Base-by-base conservation (phyloP, 2,888 invertebrate species). In the Trachelus troglodyta region DNA sequence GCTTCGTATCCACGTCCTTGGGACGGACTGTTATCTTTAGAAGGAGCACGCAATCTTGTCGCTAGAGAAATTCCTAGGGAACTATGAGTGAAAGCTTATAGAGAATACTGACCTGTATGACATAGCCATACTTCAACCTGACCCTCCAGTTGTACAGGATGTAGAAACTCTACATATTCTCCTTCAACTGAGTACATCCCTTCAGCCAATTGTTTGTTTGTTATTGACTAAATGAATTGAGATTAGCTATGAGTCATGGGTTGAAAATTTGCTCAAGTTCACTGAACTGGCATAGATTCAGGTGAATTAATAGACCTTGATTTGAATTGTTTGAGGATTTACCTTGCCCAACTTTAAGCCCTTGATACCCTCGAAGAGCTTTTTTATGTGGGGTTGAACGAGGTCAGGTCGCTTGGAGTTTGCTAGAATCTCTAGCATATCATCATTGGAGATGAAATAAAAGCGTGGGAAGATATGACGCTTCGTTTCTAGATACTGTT, bases 121-220 rank as follows among this genome's bases (percentile, higher is more conserved):
- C 94, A 92, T 3, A 98, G 92, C 97, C 97, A 98, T 11, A 92
- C 90, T 90, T 98, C 98, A 0, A 97, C 96, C 0, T 96, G 96
- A 0, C 97, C 97, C 74, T 97, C 96, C 76, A 97, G 90, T 23
- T 94, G 85, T 23, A 97, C 91, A 12, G 94, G 92, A 83, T 94
- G 94, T 33, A 93, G 92, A 92, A 97, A 97, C 79, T 96, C 95
- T 15, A 98, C 93, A 86, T 94, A 95, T 89, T 98, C 98, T 0
- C 97, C 97, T 85, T 98, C 97, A 81, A 95, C 95, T 0, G 97
- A 95, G 88, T 93, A 94, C 97, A 98, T 98, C 0, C 96, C 97
- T 69, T 92, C 81, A 1, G 93, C 93, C 86, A 94, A 92, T 78
- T 89, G 89, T 83, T 93, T 93, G 3, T 86, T 86, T 11, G 82